Percentiles rank a stretch among this genome's conserved stretches.
phyloP scores from a whole-genome alignment of 2,888 invertebrate genomes.

The Ornithoptera alexandrae region DNA sequence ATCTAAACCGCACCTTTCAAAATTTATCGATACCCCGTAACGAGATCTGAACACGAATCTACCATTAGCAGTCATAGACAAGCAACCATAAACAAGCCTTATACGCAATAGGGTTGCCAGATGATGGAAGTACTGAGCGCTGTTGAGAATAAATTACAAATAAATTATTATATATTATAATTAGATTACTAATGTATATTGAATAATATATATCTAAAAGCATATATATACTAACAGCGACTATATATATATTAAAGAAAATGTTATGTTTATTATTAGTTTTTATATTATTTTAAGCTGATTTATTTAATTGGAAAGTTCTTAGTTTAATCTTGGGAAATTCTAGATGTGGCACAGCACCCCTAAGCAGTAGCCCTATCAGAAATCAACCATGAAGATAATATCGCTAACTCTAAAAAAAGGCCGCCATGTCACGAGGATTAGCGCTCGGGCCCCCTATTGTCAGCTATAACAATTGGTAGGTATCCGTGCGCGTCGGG shows the following conservation, averaged over 20 bases:
- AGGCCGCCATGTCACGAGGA: slow-evolving; percentile 71
- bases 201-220: too few relatives aligned
- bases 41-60: slow-evolving; percentile 67
- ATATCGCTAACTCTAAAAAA: slow-evolving; percentile 56
- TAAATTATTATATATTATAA: background rate
- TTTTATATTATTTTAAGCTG: too few relatives aligned
- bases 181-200: too few relatives aligned
- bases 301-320: background rate
- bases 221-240: too few relatives aligned
- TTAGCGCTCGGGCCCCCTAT: slow-evolving; percentile 64
- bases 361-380: slow-evolving; percentile 62
- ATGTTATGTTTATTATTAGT: too few relatives aligned
- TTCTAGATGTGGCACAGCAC: slow-evolving; percentile 5
- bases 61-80: slow-evolving; percentile 68
- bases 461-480: slow-evolving; percentile 71
- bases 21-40: slow-evolving; percentile 59
- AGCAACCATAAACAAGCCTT: slow-evolving; percentile 59
- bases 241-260: too few relatives aligned
- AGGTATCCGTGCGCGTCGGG: slow-evolving; percentile 62
- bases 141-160: background rate
- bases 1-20: slow-evolving; percentile 54
- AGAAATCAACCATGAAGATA: slow-evolving; percentile 64
- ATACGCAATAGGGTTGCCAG: slow-evolving; percentile 27
- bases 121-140: background rate
- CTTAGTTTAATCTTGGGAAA: background rate